These are phyloP conservation scores for Mnemiopsis leidyi DNA, from an alignment of 37 sponge, comb jelly and placozoan species.

Conservation along the genomic window DNA sequence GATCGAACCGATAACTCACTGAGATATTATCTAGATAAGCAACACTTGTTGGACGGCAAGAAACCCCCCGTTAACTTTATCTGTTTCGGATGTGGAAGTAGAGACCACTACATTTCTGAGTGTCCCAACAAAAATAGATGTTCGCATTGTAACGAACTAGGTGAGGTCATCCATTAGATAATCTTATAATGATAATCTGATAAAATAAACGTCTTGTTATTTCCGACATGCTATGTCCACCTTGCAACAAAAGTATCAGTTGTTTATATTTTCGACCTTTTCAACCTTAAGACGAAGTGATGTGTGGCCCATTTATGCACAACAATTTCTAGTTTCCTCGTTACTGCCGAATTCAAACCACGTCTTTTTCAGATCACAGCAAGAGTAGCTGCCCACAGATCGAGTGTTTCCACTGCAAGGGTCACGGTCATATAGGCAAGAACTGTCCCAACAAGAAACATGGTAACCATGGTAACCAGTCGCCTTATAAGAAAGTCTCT, in stretches of 20 bases:
- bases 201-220: too few relatives aligned
- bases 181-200: too few relatives aligned
- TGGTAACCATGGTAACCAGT: neutral
- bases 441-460: neutral
- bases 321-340: neutral
- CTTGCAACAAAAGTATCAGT: too few relatives aligned
- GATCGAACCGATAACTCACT: neutral
- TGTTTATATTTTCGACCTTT: too few relatives aligned
- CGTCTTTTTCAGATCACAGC: neutral
- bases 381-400: neutral
- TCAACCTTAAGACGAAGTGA: too few relatives aligned
- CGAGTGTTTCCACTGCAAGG: neutral
- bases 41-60: neutral
- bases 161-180: too few relatives aligned
- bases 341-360: neutral
- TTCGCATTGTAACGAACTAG: neutral
- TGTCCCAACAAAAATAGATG: constrained; percentile 4
- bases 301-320: too few relatives aligned
- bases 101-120: constrained; percentile 30
- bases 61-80: constrained; percentile 30
- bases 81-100: neutral
- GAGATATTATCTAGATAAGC: constrained; percentile 6
- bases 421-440: neutral
- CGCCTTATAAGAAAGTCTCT: neutral
- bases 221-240: too few relatives aligned